These are phyloP conservation scores for Diorhabda elongata DNA, from an alignment of 1,140 invertebrate species.

Conservation along the genomic window DNA sequence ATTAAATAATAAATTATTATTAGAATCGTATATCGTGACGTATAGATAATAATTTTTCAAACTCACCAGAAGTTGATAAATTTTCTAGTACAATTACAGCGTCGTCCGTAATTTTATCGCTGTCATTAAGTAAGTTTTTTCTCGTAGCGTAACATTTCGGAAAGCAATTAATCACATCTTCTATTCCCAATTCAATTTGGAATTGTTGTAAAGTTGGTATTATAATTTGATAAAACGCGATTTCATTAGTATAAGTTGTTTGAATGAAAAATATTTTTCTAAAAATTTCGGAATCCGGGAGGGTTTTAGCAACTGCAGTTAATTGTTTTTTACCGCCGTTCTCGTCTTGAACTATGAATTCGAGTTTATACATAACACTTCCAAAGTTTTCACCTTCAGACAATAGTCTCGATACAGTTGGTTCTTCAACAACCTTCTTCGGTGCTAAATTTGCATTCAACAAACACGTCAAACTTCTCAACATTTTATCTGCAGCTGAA, in stretches of 20 bases:
- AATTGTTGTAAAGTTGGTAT: slow-evolving; percentile 34
- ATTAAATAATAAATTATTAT: too few relatives aligned
- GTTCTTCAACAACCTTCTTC: not conserved
- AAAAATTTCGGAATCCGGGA: slow-evolving; percentile 43
- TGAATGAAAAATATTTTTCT: slow-evolving; percentile 42
- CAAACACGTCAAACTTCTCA: not conserved
- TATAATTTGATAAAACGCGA: slow-evolving; percentile 31
- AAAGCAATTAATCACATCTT: slow-evolving; percentile 23
- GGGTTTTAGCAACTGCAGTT: slow-evolving; percentile 48
- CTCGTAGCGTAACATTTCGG: slow-evolving; percentile 31
- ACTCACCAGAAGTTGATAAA: slow-evolving; percentile 45
- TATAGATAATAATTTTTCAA: not conserved
- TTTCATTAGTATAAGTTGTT: slow-evolving; percentile 47
- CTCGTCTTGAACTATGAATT: slow-evolving; percentile 28
- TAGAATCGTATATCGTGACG: too few relatives aligned
- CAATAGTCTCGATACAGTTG: not conserved
- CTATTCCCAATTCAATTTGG: slow-evolving; percentile 26
- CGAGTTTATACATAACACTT: slow-evolving; percentile 52
- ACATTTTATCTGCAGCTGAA: not conserved
- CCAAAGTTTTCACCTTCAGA: slow-evolving; percentile 57
- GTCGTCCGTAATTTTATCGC: slow-evolving; percentile 32
- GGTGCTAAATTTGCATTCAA: not conserved
- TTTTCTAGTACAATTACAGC: slow-evolving; percentile 46
- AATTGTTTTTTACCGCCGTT: slow-evolving; percentile 33
- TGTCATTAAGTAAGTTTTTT: slow-evolving; percentile 24